Evolutionary conservation across 2,113 vertebrate species (phyloP), one percentile per base, ranked within the genome.

Genomic region (Ictidomys tridecemlineatus): DNA sequence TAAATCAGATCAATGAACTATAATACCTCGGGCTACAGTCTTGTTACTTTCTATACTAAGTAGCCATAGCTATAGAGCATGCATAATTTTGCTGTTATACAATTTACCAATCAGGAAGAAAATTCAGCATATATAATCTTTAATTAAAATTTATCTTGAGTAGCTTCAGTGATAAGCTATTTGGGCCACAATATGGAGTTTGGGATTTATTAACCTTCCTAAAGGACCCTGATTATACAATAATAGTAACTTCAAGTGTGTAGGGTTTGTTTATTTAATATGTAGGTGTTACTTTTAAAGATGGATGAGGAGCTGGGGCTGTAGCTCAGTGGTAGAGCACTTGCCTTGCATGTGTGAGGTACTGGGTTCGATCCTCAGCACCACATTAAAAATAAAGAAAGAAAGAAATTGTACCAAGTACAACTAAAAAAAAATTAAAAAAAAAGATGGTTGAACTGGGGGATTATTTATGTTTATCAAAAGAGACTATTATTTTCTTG

Each of bases 121-220:
- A 61, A 37, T 83, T 92, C 37, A 84, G 80, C 67, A 42, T 69
- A 86, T 85, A 34, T 89, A 82, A 89, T 53, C 72, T 74, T 90
- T 58, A 87, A 63, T 88, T 69, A 83, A 91, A 79, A 84, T 37
- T 72, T 95, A 91, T 30, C 79, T 80, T 3, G 26, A 92, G 14
- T 85, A 89, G 39, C 94, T 82, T 95, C 58, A 85, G 34, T 86
- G n/a, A 48, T 85, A 80, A 89, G 42, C 74, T 91, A 70, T 95
- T 92, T 87, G 67, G 45, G 61, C 5, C 48, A 89, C 84, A 95
- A 82, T 76, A 77, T 58, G 34, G 67, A 86, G 32, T 70, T 94
- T 63, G 67, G 37, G 20, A 65, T 85, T 95, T 58, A 73, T 65
- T 78, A 85, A 61, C 8, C 56, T 89, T 80, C 65, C 63, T 78